Evolutionary conservation across 2,113 vertebrate species (phyloP).

Genomic region (Ursus arctos): DNA sequence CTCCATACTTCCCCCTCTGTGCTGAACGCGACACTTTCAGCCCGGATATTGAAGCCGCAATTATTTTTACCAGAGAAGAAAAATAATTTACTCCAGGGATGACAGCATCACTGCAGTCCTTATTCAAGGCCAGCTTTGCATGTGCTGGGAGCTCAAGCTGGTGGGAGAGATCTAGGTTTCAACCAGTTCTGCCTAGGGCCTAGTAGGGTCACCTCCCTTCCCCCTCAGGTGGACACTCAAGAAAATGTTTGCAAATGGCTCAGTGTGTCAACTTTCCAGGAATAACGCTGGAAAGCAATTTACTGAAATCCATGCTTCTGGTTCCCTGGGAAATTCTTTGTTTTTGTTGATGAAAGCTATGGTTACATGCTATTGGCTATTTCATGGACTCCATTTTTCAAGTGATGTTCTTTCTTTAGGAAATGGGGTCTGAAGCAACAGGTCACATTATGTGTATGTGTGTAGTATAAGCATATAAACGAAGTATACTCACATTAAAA

Average conservation of each 20-base stretch:
- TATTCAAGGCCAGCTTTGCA: background rate
- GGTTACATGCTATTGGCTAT: conserved; percentile 42
- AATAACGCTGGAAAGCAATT: conserved; percentile 37
- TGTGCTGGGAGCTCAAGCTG: background rate
- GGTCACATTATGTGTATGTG: background rate
- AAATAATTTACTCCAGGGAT: background rate
- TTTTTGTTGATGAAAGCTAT: conserved; percentile 44
- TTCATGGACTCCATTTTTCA: conserved; percentile 48
- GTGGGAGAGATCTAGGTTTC: background rate
- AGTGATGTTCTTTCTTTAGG: conserved; percentile 41
- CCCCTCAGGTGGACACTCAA: background rate
- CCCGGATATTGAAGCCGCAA: background rate
- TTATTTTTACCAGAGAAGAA: background rate
- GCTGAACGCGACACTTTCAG: background rate
- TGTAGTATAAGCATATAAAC: conserved; percentile 35
- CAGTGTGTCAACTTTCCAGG: conserved; percentile 62
- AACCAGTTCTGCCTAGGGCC: background rate
- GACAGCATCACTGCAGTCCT: background rate
- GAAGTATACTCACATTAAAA: conserved; percentile 17
- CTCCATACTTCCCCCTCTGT: background rate
- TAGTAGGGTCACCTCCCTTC: background rate
- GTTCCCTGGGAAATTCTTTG: background rate
- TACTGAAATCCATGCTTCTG: background rate
- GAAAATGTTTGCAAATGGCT: background rate
- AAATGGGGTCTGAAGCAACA: conserved; percentile 29